Evolutionary conservation across 2,888 invertebrate species (phyloP), one percentile per base, ranked within the genome.

Genomic region (Ophonus ardosiacus): DNA sequence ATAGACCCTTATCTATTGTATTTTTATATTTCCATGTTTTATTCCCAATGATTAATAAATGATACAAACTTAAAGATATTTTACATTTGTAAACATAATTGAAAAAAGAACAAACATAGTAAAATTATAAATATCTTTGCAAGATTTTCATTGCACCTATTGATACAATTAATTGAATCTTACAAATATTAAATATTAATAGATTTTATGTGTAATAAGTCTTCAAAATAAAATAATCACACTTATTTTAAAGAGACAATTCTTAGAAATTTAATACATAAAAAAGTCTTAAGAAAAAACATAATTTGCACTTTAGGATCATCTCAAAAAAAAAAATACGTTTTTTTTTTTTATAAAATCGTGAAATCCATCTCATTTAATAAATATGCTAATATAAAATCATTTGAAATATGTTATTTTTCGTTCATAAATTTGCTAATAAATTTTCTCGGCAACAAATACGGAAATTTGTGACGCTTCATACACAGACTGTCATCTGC

Each of bases 171-270:
- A 6, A 51, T 3, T 4, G 10, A 51, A 13, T 51, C 43, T 51
- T 51, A 13, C 43, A 51, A 10, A 51, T 31, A 31, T 31, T 31
- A 21, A 21, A 21, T 21, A 51, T 51, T 51, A 13, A 57, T 57
- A 57, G 13, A 57, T 57, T n/a, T 15, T 15, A 7, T 15, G 18
- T 59, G n/a, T 59, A 59, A 59, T 13, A 8, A 59, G 59, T 59
- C 59, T 59, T 3, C 59, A 59, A n/a, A 17, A 59, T 59, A 59
- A 59, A 59, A 59, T 59, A 59, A 59, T 17, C 7, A 15, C 0
- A 59, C 18, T 17, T 59, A 59, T 59, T 59, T 59, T 59, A 59
- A n/a, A 59, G 18, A 59, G 59, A 59, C 59, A 51, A 51, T 10
- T 10, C 7, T 10, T 43, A 10, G 7, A 43, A 10, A 43, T 51